Evolutionary conservation across 2,113 vertebrate genomes (phyloP).

Genomic region (Callithrix jacchus): DNA sequence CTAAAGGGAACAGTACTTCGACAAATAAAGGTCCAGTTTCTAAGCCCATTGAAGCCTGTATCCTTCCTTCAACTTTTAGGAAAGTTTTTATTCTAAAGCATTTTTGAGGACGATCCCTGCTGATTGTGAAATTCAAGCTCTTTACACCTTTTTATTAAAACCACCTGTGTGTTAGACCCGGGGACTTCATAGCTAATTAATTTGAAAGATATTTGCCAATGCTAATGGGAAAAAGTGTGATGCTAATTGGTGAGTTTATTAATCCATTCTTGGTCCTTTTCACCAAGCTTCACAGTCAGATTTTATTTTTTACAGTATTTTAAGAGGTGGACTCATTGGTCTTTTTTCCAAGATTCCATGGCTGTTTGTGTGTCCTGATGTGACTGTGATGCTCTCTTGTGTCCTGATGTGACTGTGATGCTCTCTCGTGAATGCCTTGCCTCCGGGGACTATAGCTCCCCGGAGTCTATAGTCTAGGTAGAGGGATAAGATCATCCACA

Average conservation of each 20-base stretch:
- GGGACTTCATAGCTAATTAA: neutral
- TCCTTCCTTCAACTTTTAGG: neutral
- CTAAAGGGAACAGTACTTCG: neutral
- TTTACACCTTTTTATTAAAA: neutral
- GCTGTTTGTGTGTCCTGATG: neutral
- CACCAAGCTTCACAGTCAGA: neutral
- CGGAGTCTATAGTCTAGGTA: neutral
- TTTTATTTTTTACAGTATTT: neutral
- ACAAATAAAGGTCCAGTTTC: neutral
- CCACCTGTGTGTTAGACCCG: neutral
- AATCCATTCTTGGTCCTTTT: neutral
- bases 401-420: neutral
- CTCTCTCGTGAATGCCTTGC: neutral
- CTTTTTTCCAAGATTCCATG: neutral
- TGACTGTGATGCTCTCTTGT: neutral
- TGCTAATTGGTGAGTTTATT: neutral
- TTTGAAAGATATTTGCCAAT: neutral
- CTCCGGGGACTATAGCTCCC: no score
- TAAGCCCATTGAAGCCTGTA: neutral
- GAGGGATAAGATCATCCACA: neutral
- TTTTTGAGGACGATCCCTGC: neutral
- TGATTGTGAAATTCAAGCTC: neutral
- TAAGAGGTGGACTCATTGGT: neutral
- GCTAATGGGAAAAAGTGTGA: neutral
- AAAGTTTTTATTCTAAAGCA: neutral